Base-by-base conservation (phyloP, 2,888 invertebrate species). In the Crocallis elinguaria region DNA sequence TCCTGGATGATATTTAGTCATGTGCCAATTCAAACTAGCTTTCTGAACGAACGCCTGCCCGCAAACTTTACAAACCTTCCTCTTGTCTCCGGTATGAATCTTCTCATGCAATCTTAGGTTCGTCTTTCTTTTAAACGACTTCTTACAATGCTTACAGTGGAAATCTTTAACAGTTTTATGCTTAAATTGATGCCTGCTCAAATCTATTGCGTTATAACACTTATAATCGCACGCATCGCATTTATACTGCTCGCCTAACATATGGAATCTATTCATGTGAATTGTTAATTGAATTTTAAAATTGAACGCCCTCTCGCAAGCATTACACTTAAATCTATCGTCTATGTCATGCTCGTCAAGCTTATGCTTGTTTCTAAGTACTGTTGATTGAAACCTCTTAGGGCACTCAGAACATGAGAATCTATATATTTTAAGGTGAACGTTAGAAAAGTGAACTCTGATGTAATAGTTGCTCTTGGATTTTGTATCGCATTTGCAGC, bases 311-410 rank as follows among this genome's bases (percentile, higher is more conserved):
- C 11, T 37, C 14, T 52, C 51, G 4, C 51, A 52, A 2, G 45
- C 51, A 29, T 45, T 45, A 14, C 51, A 52, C 27, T 44, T 52
- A 11, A 27, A 12, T 12, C 45, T 27, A 2, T 45, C 41, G 17
- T 52, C 51, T n/a, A 52, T 45, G 8, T 21, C 16, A n/a, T 54
- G 53, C 8, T 49, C 25, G 0, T 32, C 29, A 3, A 38, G 16
- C 11, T 50, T 50, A 27, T 50, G 50, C 5, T 14, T 25, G 0
- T 23, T 13, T 0, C 32, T 32, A 1, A 8, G 21, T 5, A 14
- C 9, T 1, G 2, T 6, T 1, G 13, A 21, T 0, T 0, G 0
- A 25, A 49, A 49, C 4, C 7, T 17, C n/a, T 41, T 16, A 2
- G 12, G 1, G 29, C 49, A 49, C 6, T 23, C 4, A 8, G 14